Evolutionary conservation across 2,113 vertebrate genomes (phyloP).

Genomic region (Sphyrna mokarran): DNA sequence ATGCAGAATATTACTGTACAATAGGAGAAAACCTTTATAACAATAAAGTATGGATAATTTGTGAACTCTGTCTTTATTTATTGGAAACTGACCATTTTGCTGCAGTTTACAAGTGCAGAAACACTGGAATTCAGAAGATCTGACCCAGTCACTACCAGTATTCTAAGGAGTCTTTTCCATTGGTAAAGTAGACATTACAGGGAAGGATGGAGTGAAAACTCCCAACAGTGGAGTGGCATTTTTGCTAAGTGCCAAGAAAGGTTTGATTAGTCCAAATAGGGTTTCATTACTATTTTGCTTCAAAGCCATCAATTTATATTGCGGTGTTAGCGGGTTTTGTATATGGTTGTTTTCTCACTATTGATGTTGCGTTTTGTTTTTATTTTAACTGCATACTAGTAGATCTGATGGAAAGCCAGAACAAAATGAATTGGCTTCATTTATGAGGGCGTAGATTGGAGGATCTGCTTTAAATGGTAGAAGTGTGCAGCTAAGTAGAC

Average conservation of each 20-base stretch:
- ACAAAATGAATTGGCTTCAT: background rate
- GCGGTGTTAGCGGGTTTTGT: background rate
- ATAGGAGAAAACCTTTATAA: conserved; percentile 38
- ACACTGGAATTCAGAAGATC: background rate
- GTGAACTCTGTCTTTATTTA: conserved; percentile 20
- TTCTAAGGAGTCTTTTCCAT: background rate
- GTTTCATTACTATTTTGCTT: background rate
- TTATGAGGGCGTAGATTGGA: background rate
- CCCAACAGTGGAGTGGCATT: background rate
- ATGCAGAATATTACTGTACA: conserved; percentile 38
- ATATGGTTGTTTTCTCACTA: background rate
- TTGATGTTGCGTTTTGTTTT: background rate
- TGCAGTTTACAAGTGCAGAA: background rate
- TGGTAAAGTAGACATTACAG: background rate
- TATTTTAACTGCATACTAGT: background rate
- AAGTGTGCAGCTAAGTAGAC: background rate
- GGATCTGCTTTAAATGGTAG: background rate
- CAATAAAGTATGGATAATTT: conserved; percentile 37
- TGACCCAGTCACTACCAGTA: background rate
- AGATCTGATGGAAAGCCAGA: background rate
- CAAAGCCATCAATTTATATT: background rate
- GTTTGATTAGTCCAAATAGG: background rate
- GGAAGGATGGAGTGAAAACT: background rate
- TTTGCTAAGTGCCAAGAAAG: background rate
- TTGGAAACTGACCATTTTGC: background rate